These are phyloP conservation scores for Microtus ochrogaster DNA, from an alignment of 2,113 vertebrate genomes.

Conservation along the genomic window DNA sequence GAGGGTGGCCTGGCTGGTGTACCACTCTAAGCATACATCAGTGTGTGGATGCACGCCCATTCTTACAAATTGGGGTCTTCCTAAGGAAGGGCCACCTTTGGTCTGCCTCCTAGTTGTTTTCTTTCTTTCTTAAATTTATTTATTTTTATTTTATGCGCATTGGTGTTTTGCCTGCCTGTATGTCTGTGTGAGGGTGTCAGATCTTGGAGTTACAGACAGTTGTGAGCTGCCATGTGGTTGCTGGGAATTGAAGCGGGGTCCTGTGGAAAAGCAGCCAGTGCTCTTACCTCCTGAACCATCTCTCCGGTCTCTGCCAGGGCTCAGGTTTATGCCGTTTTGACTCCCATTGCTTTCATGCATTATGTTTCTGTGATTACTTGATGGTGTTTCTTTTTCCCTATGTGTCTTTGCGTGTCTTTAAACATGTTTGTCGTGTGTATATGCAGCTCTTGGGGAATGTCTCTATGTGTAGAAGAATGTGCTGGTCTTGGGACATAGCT, in stretches of 20 bases:
- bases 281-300: neutral
- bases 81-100: neutral
- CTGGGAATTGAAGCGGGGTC: neutral
- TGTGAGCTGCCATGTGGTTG: neutral
- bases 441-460: neutral
- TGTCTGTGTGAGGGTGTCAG: neutral
- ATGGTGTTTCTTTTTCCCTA: neutral
- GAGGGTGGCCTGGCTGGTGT: neutral
- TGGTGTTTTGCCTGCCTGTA: neutral
- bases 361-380: neutral
- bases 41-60: no score
- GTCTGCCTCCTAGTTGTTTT: neutral
- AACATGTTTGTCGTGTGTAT: neutral
- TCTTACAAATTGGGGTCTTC: neutral
- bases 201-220: neutral
- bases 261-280: neutral
- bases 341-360: neutral
- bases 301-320: neutral
- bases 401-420: neutral
- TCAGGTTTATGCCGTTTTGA: neutral
- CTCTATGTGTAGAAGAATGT: neutral
- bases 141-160: neutral
- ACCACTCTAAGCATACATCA: neutral
- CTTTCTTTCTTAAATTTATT: neutral
- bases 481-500: neutral